Evolutionary conservation across 1,140 invertebrate species (phyloP).

Genomic region (Forficula auricularia): DNA sequence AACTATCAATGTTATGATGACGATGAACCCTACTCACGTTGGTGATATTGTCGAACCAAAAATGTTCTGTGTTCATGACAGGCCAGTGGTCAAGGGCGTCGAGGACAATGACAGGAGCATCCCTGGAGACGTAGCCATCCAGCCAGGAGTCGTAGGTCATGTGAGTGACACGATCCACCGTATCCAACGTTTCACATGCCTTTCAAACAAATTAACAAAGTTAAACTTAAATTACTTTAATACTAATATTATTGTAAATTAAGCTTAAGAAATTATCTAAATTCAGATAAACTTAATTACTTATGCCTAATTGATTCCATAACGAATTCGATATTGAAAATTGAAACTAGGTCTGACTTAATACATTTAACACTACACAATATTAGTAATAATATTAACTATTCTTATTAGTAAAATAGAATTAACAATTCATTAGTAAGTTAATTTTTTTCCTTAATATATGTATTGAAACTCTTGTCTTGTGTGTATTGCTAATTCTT

Average conservation of each 20-base stretch:
- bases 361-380: too few relatives aligned
- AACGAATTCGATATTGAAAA: too few relatives aligned
- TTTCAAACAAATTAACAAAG: too few relatives aligned
- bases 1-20: too few relatives aligned
- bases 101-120: constrained; percentile 51
- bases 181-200: constrained; percentile 42
- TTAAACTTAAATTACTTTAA: too few relatives aligned
- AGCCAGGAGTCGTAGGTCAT: constrained; percentile 42
- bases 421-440: neutral
- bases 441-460: constrained; percentile 1
- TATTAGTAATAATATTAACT: too few relatives aligned
- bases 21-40: too few relatives aligned
- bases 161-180: constrained; percentile 40
- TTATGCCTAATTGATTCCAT: too few relatives aligned
- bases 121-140: constrained; percentile 45
- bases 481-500: neutral
- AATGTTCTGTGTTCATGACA: constrained; percentile 38
- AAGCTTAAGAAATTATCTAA: too few relatives aligned
- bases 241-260: too few relatives aligned
- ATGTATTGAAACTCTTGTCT: neutral
- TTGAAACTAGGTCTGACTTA: too few relatives aligned
- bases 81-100: constrained; percentile 53
- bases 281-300: too few relatives aligned
- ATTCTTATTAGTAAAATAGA: neutral
- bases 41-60: constrained; percentile 48